Evolutionary conservation across 2,113 vertebrate genomes (phyloP).

Genomic region (Odobenus rosmarus): DNA sequence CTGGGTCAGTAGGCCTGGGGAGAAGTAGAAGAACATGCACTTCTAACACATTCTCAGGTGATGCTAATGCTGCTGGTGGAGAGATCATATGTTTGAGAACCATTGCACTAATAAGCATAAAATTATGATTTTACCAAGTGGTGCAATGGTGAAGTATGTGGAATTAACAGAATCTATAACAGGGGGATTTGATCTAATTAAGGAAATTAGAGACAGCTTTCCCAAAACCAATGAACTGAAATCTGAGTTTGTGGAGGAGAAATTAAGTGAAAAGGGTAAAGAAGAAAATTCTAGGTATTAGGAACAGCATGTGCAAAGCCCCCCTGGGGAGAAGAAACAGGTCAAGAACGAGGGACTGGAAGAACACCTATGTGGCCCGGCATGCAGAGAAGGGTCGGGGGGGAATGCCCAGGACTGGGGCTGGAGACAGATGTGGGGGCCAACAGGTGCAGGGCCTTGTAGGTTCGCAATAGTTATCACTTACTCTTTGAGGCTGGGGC

Average conservation of each 20-base stretch:
- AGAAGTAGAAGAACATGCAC: not conserved
- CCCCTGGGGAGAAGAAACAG: not conserved
- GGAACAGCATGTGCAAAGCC: not conserved
- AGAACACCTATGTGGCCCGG: rapidly evolving
- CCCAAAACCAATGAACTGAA: not conserved
- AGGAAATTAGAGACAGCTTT: not conserved
- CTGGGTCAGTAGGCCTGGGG: not conserved
- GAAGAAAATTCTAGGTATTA: not conserved
- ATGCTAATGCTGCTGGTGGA: too few species aligned
- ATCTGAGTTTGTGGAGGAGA: not conserved
- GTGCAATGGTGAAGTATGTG: not conserved
- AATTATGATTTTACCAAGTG: not conserved
- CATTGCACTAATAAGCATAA: not conserved
- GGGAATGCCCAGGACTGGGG: not conserved
- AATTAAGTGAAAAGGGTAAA: not conserved
- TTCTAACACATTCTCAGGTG: not conserved
- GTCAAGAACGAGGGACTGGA: not conserved
- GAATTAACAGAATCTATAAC: not conserved
- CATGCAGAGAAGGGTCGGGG: not conserved
- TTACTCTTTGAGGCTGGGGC: not conserved
- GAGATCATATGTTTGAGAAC: not conserved
- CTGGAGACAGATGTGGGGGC: not conserved
- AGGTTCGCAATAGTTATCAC: too few species aligned
- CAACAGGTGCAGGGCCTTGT: rapidly evolving
- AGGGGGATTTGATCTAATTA: not conserved